phyloP scores from a whole-genome alignment of 1,140 invertebrate genomes.

The Paraescarpia echinospica region DNA sequence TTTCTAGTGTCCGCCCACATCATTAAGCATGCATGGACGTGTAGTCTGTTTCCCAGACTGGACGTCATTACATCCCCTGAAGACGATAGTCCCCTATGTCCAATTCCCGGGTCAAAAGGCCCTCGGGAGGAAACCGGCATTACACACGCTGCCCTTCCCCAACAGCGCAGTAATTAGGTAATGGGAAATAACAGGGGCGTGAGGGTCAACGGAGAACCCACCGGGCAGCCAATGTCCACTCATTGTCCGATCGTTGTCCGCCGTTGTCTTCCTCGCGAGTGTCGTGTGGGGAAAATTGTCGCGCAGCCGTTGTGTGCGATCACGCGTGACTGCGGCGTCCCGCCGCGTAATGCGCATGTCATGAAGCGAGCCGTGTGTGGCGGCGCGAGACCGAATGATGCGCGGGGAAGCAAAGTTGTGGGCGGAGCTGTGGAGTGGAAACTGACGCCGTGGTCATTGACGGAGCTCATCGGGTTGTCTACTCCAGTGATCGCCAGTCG shows the following conservation, averaged over 20 bases:
- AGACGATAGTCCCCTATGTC: neutral
- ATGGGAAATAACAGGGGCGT: neutral
- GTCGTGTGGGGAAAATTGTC: neutral
- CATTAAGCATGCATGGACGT: neutral
- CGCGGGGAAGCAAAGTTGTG: neutral
- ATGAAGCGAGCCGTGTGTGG: neutral
- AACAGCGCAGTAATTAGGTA: neutral
- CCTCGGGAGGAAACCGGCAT: neutral
- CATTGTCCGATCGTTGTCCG: neutral
- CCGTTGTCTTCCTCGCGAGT: neutral
- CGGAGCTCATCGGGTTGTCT: neutral
- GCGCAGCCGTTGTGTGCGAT: neutral
- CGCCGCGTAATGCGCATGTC: neutral
- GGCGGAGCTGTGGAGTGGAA: neutral
- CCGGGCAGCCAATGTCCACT: neutral
- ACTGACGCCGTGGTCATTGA: neutral
- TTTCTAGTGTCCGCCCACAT: neutral
- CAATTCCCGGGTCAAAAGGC: constrained; percentile 3
- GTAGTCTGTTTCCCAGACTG: neutral
- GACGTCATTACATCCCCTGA: neutral
- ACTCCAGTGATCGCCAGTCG: neutral
- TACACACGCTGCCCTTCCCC: neutral
- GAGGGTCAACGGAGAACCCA: neutral
- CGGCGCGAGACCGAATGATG: neutral
- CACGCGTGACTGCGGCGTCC: neutral